A percentile compares a stretch with the other conserved stretches of the same genome.
Evolutionary conservation across 2,888 invertebrate genomes (phyloP).

Genomic region (Idaea dimidiata): DNA sequence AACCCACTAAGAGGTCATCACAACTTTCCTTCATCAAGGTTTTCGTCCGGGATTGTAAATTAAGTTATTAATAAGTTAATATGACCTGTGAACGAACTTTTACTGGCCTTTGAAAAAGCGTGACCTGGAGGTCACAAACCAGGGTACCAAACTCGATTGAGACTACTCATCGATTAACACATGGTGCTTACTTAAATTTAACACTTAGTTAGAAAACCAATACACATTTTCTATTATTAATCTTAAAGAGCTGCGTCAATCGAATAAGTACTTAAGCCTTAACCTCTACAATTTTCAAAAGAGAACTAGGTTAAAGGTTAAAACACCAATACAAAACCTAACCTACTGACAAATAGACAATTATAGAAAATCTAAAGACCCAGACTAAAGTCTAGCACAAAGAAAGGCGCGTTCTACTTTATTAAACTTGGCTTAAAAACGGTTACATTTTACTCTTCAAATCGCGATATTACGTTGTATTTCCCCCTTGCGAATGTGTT

Average conservation of each 20-base stretch:
- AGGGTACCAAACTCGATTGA: background rate
- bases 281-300: background rate
- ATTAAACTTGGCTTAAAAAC: background rate
- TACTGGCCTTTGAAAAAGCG: background rate
- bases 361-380: background rate
- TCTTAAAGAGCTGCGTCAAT: background rate
- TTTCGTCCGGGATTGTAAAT: background rate
- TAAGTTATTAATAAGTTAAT: background rate
- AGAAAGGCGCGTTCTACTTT: background rate
- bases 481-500: constrained; percentile 1
- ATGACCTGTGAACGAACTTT: background rate
- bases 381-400: background rate
- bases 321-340: background rate
- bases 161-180: background rate
- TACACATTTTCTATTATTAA: background rate
- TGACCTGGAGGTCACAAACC: background rate
- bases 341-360: background rate
- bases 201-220: background rate
- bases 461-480: background rate
- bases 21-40: too few relatives aligned
- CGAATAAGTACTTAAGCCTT: background rate
- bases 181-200: background rate
- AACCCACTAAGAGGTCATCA: too few relatives aligned
- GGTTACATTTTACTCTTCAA: background rate
- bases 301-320: background rate